Evolutionary conservation across 2,888 invertebrate species (phyloP).

Genomic region (Cacoxenus indagator): DNA sequence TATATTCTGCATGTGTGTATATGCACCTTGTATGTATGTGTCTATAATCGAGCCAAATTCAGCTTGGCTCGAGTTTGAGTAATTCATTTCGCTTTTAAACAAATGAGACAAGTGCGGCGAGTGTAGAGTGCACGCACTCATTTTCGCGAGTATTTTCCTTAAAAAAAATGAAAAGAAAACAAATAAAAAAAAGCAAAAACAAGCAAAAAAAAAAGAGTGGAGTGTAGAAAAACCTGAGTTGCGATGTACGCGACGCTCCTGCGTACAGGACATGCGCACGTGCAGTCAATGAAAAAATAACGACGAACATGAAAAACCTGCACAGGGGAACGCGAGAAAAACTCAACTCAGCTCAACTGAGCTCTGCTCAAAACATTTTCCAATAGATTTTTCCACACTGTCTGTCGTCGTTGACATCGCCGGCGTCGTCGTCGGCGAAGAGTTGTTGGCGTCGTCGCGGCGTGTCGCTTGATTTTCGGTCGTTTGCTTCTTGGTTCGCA

Average conservation of each 20-base stretch:
- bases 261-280: conserved; percentile 57
- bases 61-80: conserved; percentile 19
- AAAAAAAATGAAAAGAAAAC: conserved; percentile 42
- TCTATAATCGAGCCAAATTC: conserved; percentile 33
- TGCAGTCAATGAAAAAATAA: conserved; percentile 27
- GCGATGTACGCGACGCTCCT: conserved; percentile 4
- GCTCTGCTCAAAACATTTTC: conserved; percentile 43
- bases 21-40: neutral
- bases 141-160: conserved; percentile 55
- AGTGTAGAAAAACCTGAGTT: neutral
- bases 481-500: conserved; percentile 22
- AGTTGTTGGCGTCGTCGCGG: conserved; percentile 3
- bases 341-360: conserved; percentile 20
- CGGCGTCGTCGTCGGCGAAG: neutral
- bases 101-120: neutral
- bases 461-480: neutral
- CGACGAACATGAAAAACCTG: neutral
- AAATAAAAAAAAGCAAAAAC: conserved; percentile 45
- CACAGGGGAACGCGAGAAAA: conserved; percentile 8
- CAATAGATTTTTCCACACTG: conserved; percentile 51
- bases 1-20: neutral
- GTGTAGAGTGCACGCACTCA: conserved; percentile 38
- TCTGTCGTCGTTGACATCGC: neutral
- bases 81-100: neutral
- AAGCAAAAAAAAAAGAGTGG: neutral